Percentiles rank a stretch among this genome's conserved stretches.
Conservation (phyloP, 2,888 invertebrate species). For the Oscheius myriophilus region DNA sequence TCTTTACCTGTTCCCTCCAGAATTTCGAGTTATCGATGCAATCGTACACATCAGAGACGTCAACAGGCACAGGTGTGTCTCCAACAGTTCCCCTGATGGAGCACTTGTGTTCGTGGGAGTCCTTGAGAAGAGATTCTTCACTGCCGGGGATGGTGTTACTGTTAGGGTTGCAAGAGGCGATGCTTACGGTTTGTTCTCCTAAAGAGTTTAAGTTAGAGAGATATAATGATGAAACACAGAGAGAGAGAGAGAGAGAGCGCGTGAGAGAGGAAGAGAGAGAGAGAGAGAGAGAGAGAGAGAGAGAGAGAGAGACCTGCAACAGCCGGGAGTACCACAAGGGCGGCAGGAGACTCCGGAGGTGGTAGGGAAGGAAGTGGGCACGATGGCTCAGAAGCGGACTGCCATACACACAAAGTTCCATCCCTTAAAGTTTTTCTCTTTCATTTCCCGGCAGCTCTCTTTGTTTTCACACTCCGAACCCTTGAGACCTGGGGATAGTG, state of each 20-base stretch:
- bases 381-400: slow-evolving; percentile 43
- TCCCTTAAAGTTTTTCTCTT: slow-evolving; percentile 37
- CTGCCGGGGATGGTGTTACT: slow-evolving; percentile 36
- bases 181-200: slow-evolving; percentile 51
- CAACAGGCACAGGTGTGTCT: slow-evolving; percentile 47
- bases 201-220: too few relatives aligned
- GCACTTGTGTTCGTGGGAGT: slow-evolving; percentile 49
- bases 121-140: slow-evolving; percentile 41
- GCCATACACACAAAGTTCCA: slow-evolving; percentile 57
- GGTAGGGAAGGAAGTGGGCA: slow-evolving; percentile 57
- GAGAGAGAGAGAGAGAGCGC: too few relatives aligned
- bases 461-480: neutral
- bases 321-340: slow-evolving; percentile 52
- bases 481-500: neutral
- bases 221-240: too few relatives aligned
- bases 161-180: slow-evolving; percentile 52
- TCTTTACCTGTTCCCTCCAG: slow-evolving; percentile 53
- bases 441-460: neutral
- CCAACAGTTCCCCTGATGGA: slow-evolving; percentile 42
- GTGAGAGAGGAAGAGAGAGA: too few relatives aligned
- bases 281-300: too few relatives aligned
- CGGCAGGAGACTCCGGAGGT: slow-evolving; percentile 53
- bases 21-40: slow-evolving; percentile 57
- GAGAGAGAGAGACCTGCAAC: slow-evolving; percentile 32
- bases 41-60: slow-evolving; percentile 57